These are phyloP conservation scores for Sphenopsis melanotis DNA, from an alignment of 2,797 vertebrate genomes.

Conservation along the genomic window DNA sequence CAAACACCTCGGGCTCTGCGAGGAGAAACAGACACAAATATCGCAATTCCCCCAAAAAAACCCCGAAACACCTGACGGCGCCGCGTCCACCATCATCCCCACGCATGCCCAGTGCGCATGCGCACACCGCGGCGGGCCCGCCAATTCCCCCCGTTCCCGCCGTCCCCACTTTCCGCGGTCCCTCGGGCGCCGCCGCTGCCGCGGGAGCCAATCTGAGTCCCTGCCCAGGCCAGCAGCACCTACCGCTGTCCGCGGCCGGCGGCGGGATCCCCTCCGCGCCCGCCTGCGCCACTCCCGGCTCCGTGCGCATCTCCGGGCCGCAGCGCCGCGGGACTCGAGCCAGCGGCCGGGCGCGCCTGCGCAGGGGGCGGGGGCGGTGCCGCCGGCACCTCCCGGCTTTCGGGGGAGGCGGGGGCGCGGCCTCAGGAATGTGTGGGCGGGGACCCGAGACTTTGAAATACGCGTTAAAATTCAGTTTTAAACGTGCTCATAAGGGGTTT, in stretches of 20 bases:
- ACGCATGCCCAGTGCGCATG: rapidly evolving
- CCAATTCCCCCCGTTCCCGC: rapidly evolving
- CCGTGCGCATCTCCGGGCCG: rapidly evolving
- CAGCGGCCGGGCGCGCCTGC: neutral
- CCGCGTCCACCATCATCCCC: neutral
- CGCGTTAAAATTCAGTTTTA: rapidly evolving
- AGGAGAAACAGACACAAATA: rapidly evolving
- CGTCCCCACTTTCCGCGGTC: rapidly evolving
- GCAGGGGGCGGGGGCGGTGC: rapidly evolving
- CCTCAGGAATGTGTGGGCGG: rapidly evolving
- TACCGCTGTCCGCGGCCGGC: neutral
- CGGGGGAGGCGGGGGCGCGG: neutral
- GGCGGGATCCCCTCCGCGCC: neutral
- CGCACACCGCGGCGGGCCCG: rapidly evolving
- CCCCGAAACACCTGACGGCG: rapidly evolving
- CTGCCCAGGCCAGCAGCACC: neutral
- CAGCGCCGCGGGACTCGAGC: rapidly evolving
- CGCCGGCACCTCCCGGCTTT: rapidly evolving
- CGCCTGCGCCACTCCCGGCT: rapidly evolving
- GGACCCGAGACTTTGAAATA: rapidly evolving
- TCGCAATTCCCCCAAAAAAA: rapidly evolving
- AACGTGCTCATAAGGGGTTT: rapidly evolving
- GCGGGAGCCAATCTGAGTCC: neutral
- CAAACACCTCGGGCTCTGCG: conserved; percentile 17
- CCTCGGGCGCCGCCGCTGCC: neutral